Evolutionary conservation across 2,113 vertebrate genomes (phyloP).

Genomic region (Xiphorhynchus elegans): DNA sequence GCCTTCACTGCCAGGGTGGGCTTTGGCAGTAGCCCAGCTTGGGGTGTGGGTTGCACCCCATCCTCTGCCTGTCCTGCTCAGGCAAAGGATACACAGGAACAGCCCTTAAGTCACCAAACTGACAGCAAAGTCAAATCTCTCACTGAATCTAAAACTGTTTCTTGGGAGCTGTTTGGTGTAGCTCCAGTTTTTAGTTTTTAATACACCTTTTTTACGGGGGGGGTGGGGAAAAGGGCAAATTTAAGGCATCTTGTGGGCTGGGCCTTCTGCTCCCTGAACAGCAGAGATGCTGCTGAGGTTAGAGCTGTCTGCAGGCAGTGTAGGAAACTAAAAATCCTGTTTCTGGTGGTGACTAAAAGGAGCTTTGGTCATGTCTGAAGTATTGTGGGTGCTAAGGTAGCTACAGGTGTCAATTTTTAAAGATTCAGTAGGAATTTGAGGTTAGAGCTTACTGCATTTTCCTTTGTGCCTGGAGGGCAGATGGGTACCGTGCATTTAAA

Average conservation of each 20-base stretch:
- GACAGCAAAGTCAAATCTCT: neutral
- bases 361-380: neutral
- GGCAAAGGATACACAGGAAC: neutral
- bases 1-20: neutral
- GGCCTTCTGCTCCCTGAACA: neutral
- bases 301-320: neutral
- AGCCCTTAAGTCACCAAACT: constrained; percentile 7
- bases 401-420: neutral
- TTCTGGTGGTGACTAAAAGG: neutral
- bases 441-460: neutral
- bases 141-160: neutral
- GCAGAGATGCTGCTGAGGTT: neutral
- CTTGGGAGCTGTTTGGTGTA: neutral
- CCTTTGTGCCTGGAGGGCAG: neutral
- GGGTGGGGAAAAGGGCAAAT: neutral
- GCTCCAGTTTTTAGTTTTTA: neutral
- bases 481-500: neutral
- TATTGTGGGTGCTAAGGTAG: neutral
- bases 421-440: neutral
- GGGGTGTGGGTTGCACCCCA: accelerated
- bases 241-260: accelerated
- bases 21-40: neutral
- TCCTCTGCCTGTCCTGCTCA: accelerated
- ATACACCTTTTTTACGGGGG: neutral
- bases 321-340: neutral